phyloP scores from a whole-genome alignment of 2,888 invertebrate genomes.

The Drosophila emarginata region DNA sequence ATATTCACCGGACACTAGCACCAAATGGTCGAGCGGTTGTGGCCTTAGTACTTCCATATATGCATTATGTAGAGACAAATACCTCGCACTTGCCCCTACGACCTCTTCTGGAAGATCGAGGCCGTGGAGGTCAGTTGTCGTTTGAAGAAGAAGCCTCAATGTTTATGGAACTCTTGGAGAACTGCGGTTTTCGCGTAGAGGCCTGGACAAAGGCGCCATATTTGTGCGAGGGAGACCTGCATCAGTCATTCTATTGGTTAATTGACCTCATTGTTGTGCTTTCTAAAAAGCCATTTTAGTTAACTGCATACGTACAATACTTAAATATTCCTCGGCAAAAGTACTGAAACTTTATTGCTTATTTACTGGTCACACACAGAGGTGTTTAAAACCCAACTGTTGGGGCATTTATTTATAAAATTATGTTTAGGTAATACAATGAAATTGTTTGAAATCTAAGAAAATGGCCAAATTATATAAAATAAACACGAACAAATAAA shows the following conservation, averaged over 20 bases:
- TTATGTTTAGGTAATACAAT: conserved; percentile 5
- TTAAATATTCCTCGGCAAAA: conserved; percentile 1
- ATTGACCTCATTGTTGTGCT: conserved; percentile 95
- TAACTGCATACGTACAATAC: conserved; percentile 1
- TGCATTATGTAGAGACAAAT: conserved; percentile 96
- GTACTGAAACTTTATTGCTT: conserved; percentile 3
- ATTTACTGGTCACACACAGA: not conserved
- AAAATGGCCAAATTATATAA: conserved; percentile 1
- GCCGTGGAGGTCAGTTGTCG: conserved; percentile 85
- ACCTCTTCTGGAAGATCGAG: conserved; percentile 83
- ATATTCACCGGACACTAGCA: conserved; percentile 88
- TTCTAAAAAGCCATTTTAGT: conserved; percentile 81
- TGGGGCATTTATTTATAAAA: conserved; percentile 12
- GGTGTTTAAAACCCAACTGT: conserved; percentile 5
- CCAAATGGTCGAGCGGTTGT: conserved; percentile 90
- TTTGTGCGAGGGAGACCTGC: conserved; percentile 97
- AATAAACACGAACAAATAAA: not conserved
- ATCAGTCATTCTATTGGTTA: conserved; percentile 95
- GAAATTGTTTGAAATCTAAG: conserved; percentile 6
- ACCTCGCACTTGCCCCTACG: conserved; percentile 85
- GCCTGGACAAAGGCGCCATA: conserved; percentile 96
- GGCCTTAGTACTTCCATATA: conserved; percentile 96
- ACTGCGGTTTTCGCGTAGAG: conserved; percentile 88
- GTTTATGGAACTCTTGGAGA: conserved; percentile 85
- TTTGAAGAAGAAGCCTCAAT: conserved; percentile 92